Evolutionary conservation across 2,888 invertebrate genomes (phyloP), one percentile per base, ranked within the genome.

Genomic region (Drosophila lacicola): DNA sequence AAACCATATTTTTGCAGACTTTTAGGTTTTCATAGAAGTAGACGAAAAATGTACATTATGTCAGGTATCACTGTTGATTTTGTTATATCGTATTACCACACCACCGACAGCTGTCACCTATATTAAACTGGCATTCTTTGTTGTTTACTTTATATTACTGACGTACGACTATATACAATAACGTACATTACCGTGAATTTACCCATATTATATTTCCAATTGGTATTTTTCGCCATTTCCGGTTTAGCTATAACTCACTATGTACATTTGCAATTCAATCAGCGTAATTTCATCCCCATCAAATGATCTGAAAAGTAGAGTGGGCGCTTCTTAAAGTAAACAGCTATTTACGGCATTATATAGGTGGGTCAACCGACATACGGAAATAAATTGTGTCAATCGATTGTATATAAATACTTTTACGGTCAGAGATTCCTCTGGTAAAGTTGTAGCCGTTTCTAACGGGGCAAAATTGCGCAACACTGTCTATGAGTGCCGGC

Each of bases 401-500:
- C 19, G 25, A 47, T 36, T 13, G 8, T 44, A 25, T 29, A 29
- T 14, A 34, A 4, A 36, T 34, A 39, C 36, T 6, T 25, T 9
- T 14, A 29, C 34, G 19, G 11, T 5, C 13, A 34, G 42, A 21
- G n/a, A 54, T 39, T 9, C 5, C 10, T 10, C 9, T 33, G 33
- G 5, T 11, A 8, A 10, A 10, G 34, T 21, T 9, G 8, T 47
- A 53, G 34, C 6, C 3, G 56, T 10, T 44, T 29, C 10, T 29
- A 29, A 19, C 36, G 17, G 50, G 36, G n/a, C 17, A 44, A 47
- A 46, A 47, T 21, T 62, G 17, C 39, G 39, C 53, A 68, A 34
- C 71, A 34, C 36, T 58, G 53, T 14, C 29, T 53, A 39, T 64
- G 39, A 58, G 51, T 54, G 68, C 78, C 75, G 75, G 78, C 67